Evolutionary conservation across 2,797 vertebrate genomes (phyloP).

Genomic region (Anniella stebbinsi): DNA sequence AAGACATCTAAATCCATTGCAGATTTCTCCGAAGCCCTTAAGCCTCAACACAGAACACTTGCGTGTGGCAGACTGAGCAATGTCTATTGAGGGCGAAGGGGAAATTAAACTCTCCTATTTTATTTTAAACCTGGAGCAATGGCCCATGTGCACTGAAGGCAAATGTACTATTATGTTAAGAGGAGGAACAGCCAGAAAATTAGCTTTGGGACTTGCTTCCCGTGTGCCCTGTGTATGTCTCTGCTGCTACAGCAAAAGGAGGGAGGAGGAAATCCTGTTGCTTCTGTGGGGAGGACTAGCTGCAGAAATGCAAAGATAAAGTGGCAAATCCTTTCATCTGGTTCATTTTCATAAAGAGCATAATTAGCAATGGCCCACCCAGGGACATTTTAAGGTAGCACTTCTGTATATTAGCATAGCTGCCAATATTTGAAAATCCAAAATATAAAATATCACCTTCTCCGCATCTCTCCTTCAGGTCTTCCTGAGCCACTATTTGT

Average conservation of each 20-base stretch:
- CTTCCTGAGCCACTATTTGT: not conserved
- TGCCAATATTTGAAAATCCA: conserved; percentile 29
- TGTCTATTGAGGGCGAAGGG: conserved; percentile 40
- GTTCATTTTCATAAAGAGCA: conserved; percentile 48
- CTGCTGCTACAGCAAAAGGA: conserved; percentile 51
- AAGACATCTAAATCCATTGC: not conserved
- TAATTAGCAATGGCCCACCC: not conserved
- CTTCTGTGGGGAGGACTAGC: not conserved
- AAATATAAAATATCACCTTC: conserved; percentile 10
- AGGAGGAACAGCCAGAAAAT: conserved; percentile 54
- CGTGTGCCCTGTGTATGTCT: not conserved
- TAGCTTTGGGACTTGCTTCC: conserved; percentile 43
- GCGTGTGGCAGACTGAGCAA: not conserved
- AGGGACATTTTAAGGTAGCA: not conserved
- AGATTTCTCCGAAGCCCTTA: not conserved
- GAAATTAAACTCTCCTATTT: conserved; percentile 48
- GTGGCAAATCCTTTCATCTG: conserved; percentile 35
- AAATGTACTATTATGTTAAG: not conserved
- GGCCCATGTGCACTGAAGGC: conserved; percentile 41
- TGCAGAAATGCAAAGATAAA: conserved; percentile 23
- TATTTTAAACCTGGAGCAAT: conserved; percentile 38
- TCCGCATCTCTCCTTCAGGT: not conserved
- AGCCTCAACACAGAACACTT: conserved; percentile 32
- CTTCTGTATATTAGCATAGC: not conserved
- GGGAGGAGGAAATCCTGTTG: conserved; percentile 15